Conservation (phyloP, 2,113 vertebrate species). For the Spermophilus dauricus region DNA sequence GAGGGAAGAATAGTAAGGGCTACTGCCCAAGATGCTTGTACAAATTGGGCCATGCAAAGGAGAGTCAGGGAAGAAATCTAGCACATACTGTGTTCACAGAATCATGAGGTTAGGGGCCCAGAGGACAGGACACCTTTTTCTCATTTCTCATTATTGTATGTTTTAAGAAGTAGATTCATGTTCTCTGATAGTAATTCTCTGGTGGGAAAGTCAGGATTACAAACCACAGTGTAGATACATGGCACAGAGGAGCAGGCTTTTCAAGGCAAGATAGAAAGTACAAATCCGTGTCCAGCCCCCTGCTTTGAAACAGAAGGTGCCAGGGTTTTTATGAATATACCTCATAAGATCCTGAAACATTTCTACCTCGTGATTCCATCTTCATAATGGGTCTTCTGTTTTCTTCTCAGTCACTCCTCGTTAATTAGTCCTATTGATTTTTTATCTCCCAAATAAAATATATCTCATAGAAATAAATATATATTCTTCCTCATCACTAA, state of each 20-base stretch:
- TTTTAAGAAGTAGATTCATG: background rate
- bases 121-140: constrained; percentile 11
- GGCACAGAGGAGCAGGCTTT: background rate
- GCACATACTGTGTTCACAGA: background rate
- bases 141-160: background rate
- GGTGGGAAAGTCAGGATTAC: background rate
- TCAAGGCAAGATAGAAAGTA: background rate
- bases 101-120: background rate
- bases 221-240: background rate
- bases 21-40: background rate
- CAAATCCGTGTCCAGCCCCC: background rate
- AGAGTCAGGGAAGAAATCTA: background rate
- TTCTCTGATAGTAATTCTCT: constrained; percentile 18
- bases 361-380: background rate
- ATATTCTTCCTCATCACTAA: background rate
- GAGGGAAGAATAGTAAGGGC: background rate
- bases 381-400: background rate
- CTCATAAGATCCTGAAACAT: background rate
- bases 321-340: background rate
- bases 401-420: background rate
- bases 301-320: background rate
- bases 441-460: constrained; percentile 52
- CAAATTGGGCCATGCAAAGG: background rate
- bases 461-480: background rate
- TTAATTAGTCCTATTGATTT: background rate